These are phyloP conservation scores for Paguma larvata DNA, from an alignment of 2,797 vertebrate genomes.

Conservation along the genomic window DNA sequence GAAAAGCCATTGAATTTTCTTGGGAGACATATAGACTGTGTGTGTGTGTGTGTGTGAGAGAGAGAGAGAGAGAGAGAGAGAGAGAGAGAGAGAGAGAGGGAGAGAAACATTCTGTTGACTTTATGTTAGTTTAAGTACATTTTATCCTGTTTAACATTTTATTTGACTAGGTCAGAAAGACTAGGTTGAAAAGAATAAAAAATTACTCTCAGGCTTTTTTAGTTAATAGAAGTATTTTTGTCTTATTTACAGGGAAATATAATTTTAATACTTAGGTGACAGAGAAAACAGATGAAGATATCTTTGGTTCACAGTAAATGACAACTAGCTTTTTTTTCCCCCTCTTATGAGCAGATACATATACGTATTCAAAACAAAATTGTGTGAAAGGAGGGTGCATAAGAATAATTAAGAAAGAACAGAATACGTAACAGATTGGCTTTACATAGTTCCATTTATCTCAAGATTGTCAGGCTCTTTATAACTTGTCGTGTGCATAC, in stretches of 20 bases:
- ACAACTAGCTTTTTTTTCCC: background rate
- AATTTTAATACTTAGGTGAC: background rate
- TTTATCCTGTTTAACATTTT: slow-evolving; percentile 28
- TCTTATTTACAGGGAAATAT: background rate
- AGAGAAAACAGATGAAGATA: background rate
- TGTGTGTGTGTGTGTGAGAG: background rate
- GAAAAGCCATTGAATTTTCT: background rate
- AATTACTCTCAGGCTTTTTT: slow-evolving; percentile 2
- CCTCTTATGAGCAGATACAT: background rate
- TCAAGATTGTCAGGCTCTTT: background rate
- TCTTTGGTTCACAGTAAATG: background rate
- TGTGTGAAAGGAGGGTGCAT: background rate
- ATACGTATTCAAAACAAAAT: background rate
- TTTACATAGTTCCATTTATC: background rate
- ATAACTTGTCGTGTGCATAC: background rate
- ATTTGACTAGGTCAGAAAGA: slow-evolving; percentile 4
- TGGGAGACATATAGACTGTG: background rate
- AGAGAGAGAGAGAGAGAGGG: too few species aligned
- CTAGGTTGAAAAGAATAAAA: background rate
- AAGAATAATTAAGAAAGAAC: slow-evolving; percentile 38
- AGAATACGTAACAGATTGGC: background rate
- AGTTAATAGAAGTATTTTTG: background rate
- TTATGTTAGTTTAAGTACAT: background rate
- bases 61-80: too few species aligned
- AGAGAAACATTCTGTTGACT: background rate